Percentiles rank a stretch among this genome's conserved stretches.
phyloP scores from a whole-genome alignment of 2,888 invertebrate genomes.

The Amphimallon solstitiale region DNA sequence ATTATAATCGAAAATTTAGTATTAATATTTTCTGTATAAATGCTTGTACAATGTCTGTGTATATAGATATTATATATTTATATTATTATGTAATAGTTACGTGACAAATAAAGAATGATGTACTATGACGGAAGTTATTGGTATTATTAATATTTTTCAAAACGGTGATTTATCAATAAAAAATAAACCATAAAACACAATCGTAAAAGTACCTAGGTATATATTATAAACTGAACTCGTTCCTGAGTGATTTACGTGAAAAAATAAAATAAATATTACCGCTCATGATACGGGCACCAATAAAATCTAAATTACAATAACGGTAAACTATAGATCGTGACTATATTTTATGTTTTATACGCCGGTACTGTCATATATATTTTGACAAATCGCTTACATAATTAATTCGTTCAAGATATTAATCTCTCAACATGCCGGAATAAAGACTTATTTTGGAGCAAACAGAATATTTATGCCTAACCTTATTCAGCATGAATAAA shows the following conservation, averaged over 20 bases:
- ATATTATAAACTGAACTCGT: slow-evolving; percentile 9
- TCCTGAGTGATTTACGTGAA: background rate
- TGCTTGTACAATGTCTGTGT: too few species aligned
- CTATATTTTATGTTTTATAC: background rate
- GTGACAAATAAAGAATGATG: too few species aligned
- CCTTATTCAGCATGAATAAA: too few species aligned
- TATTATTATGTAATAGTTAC: too few species aligned
- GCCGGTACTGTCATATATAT: background rate
- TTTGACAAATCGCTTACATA: slow-evolving; percentile 15
- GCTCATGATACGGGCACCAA: background rate
- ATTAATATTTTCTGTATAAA: too few species aligned
- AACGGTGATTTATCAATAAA: background rate
- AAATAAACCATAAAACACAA: background rate
- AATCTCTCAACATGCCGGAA: background rate
- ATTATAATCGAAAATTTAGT: too few species aligned
- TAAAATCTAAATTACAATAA: slow-evolving; percentile 28
- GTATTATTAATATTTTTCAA: background rate
- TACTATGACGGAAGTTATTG: too few species aligned
- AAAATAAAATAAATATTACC: slow-evolving; percentile 2
- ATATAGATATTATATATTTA: too few species aligned
- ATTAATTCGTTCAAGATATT: slow-evolving; percentile 10
- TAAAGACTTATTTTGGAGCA: too few species aligned
- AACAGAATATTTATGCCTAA: too few species aligned
- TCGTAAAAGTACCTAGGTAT: background rate
- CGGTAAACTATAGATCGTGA: slow-evolving; percentile 8